Conservation (phyloP, 2,113 vertebrate genomes). For the Carettochelys insculpta region DNA sequence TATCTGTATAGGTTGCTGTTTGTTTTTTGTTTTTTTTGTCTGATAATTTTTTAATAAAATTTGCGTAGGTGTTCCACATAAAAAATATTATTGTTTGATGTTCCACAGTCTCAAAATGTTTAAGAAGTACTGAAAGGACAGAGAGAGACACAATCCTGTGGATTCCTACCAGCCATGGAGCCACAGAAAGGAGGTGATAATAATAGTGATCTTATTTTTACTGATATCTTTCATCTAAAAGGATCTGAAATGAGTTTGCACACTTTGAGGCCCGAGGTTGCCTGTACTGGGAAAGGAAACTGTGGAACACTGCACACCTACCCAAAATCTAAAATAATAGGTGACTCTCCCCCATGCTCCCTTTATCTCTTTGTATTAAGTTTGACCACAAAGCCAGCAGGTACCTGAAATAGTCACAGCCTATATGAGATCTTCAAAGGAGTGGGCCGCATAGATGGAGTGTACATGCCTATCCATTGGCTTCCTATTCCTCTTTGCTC, state of each 20-base stretch:
- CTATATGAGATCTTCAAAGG: not conserved
- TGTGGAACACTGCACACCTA: not conserved
- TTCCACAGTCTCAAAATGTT: too few relatives aligned
- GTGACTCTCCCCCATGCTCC: accelerated
- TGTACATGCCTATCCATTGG: not conserved
- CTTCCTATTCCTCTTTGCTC: not conserved
- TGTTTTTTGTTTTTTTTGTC: too few relatives aligned
- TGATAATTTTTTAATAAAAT: too few relatives aligned
- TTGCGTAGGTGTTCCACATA: too few relatives aligned
- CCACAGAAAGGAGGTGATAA: not conserved
- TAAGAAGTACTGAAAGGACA: not conserved
- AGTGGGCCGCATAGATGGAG: not conserved
- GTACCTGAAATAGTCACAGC: not conserved
- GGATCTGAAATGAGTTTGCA: too few relatives aligned
- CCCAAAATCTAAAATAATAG: not conserved
- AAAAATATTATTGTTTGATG: too few relatives aligned
- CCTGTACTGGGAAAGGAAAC: not conserved
- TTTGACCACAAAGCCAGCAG: not conserved
- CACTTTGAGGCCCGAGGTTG: too few relatives aligned
- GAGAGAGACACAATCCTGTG: not conserved
- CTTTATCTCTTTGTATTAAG: not conserved
- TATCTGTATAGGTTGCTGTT: too few relatives aligned
- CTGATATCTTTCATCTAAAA: too few relatives aligned
- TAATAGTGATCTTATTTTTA: too few relatives aligned
- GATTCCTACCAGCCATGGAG: not conserved